Base-by-base conservation (phyloP, 2,113 vertebrate species). In the Uropsilus gracilis region DNA sequence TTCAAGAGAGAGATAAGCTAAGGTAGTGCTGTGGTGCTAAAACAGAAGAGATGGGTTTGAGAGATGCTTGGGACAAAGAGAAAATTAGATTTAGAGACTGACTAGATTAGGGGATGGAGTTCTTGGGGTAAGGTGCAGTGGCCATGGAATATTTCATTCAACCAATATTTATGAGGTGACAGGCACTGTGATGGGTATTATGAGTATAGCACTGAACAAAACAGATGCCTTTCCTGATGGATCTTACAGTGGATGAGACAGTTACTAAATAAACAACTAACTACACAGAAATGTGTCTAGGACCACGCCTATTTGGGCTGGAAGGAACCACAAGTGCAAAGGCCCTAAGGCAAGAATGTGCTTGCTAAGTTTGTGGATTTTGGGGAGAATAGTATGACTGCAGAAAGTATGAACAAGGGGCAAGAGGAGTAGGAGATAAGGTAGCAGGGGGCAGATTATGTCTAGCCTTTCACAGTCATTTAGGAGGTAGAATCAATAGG, bases 371-470 rank as follows among this genome's bases (percentile, higher is more conserved):
- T 71, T 82, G 66, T 86, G 66, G 50, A 63, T 30, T 61, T n/a
- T 39, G 32, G 14, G 46, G 50, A 82, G 64, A 46, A 32, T 26
- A 78, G 44, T 78, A 30, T 53, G 37, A 66, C 24, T 53, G 69
- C 61, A 94, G 32, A 84, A 94, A 73, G 53, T n/a, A 5, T 85
- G 72, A 90, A 68, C 32, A 20, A 92, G 30, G 77, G 30, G 42
- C 22, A 12, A 90, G 78, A 86, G 66, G 66, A 94, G 26, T 66
- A 89, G 81, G 81, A 80, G 68, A 82, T 73, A 76, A 91, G 42
- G 39, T 69, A 34, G n/a, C 44, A 68, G 32, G 66, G 66, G n/a
- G 37, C 66, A 76, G 37, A 46, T 63, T 61, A 46, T 18, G 18
- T 80, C 34, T 59, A 57, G 53, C 46, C 83, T 94, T 77, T 46